Evolutionary conservation across 2,888 invertebrate species (phyloP).

Genomic region (Pogonocherus hispidulus): DNA sequence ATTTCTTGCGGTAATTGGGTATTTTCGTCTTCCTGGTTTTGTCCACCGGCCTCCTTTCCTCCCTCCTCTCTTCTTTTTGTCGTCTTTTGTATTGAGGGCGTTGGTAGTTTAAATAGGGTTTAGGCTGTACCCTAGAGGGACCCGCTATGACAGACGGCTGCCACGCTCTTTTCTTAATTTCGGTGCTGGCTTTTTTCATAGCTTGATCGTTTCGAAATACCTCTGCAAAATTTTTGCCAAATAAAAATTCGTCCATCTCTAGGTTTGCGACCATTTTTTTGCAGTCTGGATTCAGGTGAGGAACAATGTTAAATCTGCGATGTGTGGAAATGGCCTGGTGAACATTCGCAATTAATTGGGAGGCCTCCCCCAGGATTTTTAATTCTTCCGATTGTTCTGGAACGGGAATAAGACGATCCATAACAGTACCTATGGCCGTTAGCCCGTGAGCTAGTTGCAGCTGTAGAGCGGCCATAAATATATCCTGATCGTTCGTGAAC

Average conservation of each 20-base stretch:
- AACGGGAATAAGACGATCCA: neutral
- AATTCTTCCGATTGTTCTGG: neutral
- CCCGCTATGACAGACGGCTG: neutral
- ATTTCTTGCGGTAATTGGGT: no score
- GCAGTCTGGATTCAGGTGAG: constrained; percentile 31
- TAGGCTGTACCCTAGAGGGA: no score
- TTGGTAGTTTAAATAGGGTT: constrained; percentile 22
- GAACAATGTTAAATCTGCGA: constrained; percentile 29
- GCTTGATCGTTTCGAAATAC: constrained; percentile 27
- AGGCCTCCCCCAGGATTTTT: constrained; percentile 12
- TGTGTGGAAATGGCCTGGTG: constrained; percentile 24
- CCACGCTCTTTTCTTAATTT: constrained; percentile 10
- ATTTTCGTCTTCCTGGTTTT: no score
- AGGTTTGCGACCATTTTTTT: constrained; percentile 16
- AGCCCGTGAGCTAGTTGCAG: constrained; percentile 27
- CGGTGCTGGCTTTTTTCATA: constrained; percentile 13
- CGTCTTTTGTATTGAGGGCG: constrained; percentile 13
- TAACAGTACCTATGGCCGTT: constrained; percentile 13
- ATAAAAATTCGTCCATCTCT: constrained; percentile 25
- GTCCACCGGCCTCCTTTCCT: neutral
- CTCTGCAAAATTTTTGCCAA: constrained; percentile 12
- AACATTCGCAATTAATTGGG: constrained; percentile 26
- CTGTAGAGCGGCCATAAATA: constrained; percentile 17
- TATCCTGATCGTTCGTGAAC: constrained; percentile 18
- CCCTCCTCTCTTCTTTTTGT: constrained; percentile 26